A percentile compares a stretch with the other conserved stretches of the same genome.
phyloP scores from a whole-genome alignment of 2,888 invertebrate genomes.

The Cephus nigrinus region DNA sequence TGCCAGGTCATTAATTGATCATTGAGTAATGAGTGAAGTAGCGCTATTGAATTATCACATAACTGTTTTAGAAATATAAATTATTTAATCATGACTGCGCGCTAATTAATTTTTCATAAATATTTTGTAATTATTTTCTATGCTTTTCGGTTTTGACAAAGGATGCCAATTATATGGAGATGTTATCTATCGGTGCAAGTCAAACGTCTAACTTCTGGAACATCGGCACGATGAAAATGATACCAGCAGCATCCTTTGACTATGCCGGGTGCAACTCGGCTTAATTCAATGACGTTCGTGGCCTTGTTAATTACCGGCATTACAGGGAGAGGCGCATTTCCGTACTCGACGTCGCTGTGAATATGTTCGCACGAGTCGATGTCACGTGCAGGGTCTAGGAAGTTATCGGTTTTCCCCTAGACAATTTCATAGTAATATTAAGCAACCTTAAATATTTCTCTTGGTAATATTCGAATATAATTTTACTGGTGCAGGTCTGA shows the following conservation, averaged over 20 bases:
- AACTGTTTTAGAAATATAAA: too few relatives aligned
- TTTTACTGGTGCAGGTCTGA: neutral
- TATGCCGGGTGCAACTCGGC: neutral
- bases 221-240: neutral
- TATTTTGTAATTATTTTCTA: neutral
- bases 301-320: constrained; percentile 27
- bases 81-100: too few relatives aligned
- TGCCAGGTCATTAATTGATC: too few relatives aligned
- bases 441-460: neutral
- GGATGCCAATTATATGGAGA: neutral
- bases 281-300: constrained; percentile 29
- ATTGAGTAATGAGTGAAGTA: too few relatives aligned
- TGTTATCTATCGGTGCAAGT: neutral
- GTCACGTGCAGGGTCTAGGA: neutral
- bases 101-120: too few relatives aligned
- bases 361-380: neutral
- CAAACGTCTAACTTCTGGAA: neutral
- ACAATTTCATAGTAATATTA: neutral
- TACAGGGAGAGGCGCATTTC: constrained; percentile 9
- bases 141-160: neutral
- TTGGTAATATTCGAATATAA: neutral
- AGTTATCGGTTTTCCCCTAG: neutral
- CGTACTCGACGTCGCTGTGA: constrained; percentile 12
- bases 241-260: neutral
- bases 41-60: too few relatives aligned